Evolutionary conservation across 2,113 vertebrate genomes (phyloP).

Genomic region (Morone saxatilis): DNA sequence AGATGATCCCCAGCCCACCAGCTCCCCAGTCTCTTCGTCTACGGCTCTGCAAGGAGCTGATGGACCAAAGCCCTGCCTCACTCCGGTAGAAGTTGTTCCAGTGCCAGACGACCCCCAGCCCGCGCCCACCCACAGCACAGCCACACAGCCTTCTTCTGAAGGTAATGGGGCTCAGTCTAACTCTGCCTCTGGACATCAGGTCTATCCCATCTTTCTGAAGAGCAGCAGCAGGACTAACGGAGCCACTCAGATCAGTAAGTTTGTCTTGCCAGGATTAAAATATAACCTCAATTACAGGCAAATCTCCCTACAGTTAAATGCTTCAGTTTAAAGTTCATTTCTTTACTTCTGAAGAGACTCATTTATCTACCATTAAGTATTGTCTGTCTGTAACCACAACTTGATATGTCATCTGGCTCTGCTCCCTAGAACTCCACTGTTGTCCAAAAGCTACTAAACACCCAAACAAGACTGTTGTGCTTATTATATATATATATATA

Average conservation of each 20-base stretch:
- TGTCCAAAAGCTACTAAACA: no score
- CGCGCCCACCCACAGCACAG: background rate
- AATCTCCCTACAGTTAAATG: background rate
- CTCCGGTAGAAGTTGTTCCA: background rate
- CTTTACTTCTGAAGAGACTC: background rate
- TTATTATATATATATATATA: no score
- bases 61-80: background rate
- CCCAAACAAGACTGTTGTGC: no score
- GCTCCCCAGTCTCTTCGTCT: background rate
- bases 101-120: background rate
- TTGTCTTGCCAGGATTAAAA: background rate
- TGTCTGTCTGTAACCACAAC: background rate
- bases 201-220: slow-evolving; percentile 62
- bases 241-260: slow-evolving; percentile 16
- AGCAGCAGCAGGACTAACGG: background rate
- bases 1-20: background rate
- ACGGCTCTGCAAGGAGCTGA: background rate
- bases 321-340: no score
- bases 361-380: no score
- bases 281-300: background rate
- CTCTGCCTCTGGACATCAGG: slow-evolving; percentile 3
- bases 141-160: slow-evolving; percentile 1
- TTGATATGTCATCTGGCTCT: background rate
- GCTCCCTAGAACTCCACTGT: background rate
- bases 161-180: background rate